Evolutionary conservation across 1,140 invertebrate genomes (phyloP), one percentile per base, ranked within the genome.

Genomic region (Campoletis sonorensis): DNA sequence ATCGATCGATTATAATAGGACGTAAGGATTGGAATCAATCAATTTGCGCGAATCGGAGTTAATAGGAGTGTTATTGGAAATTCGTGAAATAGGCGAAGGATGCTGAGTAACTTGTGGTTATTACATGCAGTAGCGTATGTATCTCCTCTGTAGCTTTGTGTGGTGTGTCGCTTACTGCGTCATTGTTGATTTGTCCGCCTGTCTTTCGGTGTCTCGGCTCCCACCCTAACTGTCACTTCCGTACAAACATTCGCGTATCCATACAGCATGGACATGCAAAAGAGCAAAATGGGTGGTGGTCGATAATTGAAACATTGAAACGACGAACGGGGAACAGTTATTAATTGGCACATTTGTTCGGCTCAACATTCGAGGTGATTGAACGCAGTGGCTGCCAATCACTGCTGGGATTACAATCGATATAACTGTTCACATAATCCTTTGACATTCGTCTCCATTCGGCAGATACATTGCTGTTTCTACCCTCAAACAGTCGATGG

Each of bases 41-140:
- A 54, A 54, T 54, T 54, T 54, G 51, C n/a, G 51, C n/a, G 51
- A 54, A n/a, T 4, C 1, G 51, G n/a, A n/a, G 51, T 1, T 54
- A 54, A 54, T 54, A 54, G n/a, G 51, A 54, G 51, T 21, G 51
- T 54, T 54, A 54, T 54, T 54, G 51, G 51, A 54, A 54, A 54
- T 54, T 54, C 51, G 51, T 1, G 16, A n/a, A 54, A n/a, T 18
- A 21, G 51, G 16, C 51, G 51, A 4, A 54, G 51, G 51, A 8
- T n/a, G 2, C 10, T 18, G 51, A n/a, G 51, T 54, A 54, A 18
- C 51, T 18, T 54, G n/a, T 54, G 51, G 51, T 54, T 54, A n/a
- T 54, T n/a, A n/a, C n/a, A n/a, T n/a, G n/a, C 16, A 21, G n/a
- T 54, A 11, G 16, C n/a, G 3, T 13, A 13, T 8, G 11, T 45